Evolutionary conservation across 2,113 vertebrate species (phyloP).

Genomic region (Nycticorax nycticorax): DNA sequence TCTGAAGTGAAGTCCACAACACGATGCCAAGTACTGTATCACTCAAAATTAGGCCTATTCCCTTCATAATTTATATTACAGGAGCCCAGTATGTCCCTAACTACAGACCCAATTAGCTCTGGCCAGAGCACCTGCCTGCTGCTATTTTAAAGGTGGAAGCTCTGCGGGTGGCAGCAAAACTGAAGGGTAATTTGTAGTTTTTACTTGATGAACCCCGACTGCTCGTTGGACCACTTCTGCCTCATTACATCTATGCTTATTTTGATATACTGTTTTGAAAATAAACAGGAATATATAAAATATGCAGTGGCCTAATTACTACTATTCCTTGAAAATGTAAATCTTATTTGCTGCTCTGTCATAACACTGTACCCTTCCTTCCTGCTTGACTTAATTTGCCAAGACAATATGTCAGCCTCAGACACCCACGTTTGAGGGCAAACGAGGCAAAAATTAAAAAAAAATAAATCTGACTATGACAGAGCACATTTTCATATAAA

Average conservation of each 20-base stretch:
- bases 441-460: slow-evolving; percentile 34
- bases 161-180: slow-evolving; percentile 13
- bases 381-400: slow-evolving; percentile 61
- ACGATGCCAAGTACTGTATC: neutral
- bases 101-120: neutral
- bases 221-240: neutral
- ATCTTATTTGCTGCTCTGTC: slow-evolving; percentile 5
- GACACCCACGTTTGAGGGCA: slow-evolving; percentile 36
- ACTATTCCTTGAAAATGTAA: slow-evolving; percentile 24
- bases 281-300: slow-evolving; percentile 40
- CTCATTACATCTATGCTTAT: slow-evolving; percentile 8
- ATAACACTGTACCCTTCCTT: neutral
- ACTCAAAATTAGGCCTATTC: neutral
- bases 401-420: slow-evolving; percentile 54
- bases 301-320: slow-evolving; percentile 36
- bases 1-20: neutral
- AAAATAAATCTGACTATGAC: neutral
- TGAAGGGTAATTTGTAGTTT: neutral
- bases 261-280: slow-evolving; percentile 8
- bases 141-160: slow-evolving; percentile 5
- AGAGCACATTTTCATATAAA: slow-evolving; percentile 33
- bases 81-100: neutral
- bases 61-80: neutral
- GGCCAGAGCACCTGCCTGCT: neutral
- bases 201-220: neutral